Percentiles rank a stretch among this genome's conserved stretches.
Conservation (phyloP, 2,888 invertebrate genomes). For the Scaptomyza polygonia region DNA sequence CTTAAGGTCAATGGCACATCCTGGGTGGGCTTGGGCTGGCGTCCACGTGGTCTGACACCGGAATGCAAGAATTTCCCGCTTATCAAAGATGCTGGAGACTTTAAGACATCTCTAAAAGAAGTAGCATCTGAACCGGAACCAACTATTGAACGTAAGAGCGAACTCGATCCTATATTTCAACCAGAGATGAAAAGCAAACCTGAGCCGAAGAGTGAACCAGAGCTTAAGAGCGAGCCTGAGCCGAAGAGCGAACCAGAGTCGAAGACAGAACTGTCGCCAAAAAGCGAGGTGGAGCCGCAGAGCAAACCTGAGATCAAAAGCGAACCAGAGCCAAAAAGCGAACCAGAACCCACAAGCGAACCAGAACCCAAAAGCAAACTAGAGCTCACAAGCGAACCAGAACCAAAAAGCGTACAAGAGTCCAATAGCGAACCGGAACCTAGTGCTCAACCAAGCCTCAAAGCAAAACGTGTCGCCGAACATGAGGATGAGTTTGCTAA, state of each 20-base stretch:
- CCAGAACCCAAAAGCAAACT: conserved; percentile 82
- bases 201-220: conserved; percentile 56
- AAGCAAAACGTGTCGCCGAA: conserved; percentile 86
- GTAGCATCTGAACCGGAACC: conserved; percentile 68
- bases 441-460: conserved; percentile 82
- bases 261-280: conserved; percentile 81
- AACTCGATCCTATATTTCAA: too few species aligned
- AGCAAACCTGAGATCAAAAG: conserved; percentile 85
- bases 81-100: conserved; percentile 84
- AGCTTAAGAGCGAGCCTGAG: conserved; percentile 69
- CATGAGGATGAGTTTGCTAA: conserved; percentile 77
- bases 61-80: conserved; percentile 93
- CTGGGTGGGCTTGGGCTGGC: conserved; percentile 96
- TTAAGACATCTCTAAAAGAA: conserved; percentile 77
- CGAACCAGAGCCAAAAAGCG: conserved; percentile 84
- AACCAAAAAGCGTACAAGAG: conserved; percentile 84
- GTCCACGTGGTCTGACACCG: conserved; percentile 90
- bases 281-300: conserved; percentile 84
- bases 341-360: conserved; percentile 81
- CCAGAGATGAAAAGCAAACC: conserved; percentile 78
- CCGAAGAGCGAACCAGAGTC: conserved; percentile 75
- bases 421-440: conserved; percentile 84
- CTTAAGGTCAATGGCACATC: conserved; percentile 94
- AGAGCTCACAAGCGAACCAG: conserved; percentile 83
- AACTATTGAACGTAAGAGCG: conserved; percentile 67